Evolutionary conservation across 2,888 invertebrate genomes (phyloP).

Genomic region (Sesamia inferens): DNA sequence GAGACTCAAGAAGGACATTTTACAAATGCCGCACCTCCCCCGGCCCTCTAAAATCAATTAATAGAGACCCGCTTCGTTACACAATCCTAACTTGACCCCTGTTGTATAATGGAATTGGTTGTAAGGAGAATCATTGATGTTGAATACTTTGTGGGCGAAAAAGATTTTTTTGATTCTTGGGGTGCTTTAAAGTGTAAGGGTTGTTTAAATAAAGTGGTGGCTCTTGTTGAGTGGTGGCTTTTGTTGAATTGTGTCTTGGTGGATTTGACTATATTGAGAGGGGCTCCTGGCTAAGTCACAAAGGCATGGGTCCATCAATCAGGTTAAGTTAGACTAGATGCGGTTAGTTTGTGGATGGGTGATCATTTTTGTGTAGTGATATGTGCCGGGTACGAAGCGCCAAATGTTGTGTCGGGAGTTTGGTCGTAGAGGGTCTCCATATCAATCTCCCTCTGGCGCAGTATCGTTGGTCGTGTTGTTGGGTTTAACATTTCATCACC

Average conservation of each 20-base stretch:
- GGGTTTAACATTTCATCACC: no score
- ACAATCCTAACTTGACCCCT: conserved; percentile 80
- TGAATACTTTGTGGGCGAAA: conserved; percentile 20
- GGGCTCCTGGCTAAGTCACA: neutral
- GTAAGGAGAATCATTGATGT: conserved; percentile 66
- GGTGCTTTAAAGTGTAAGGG: conserved; percentile 30
- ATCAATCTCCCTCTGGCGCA: no score
- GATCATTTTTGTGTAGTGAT: neutral
- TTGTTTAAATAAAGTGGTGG: conserved; percentile 38
- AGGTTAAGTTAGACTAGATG: neutral
- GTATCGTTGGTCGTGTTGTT: no score
- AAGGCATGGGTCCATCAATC: neutral
- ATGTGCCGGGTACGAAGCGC: no score
- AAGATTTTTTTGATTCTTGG: conserved; percentile 38
- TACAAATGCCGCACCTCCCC: conserved; percentile 65
- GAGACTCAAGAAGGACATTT: conserved; percentile 63
- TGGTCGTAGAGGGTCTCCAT: no score
- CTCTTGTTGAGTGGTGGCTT: no score
- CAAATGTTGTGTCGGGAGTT: no score
- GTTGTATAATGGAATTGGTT: conserved; percentile 73
- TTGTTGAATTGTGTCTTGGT: neutral
- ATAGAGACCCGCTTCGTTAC: conserved; percentile 82
- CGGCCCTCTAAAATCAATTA: conserved; percentile 79
- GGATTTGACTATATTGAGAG: neutral
- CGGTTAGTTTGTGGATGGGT: neutral